A percentile compares a stretch with the other conserved stretches of the same genome.
phyloP scores from a whole-genome alignment of 2,888 invertebrate genomes.

The Torymus aiolomorphi region DNA sequence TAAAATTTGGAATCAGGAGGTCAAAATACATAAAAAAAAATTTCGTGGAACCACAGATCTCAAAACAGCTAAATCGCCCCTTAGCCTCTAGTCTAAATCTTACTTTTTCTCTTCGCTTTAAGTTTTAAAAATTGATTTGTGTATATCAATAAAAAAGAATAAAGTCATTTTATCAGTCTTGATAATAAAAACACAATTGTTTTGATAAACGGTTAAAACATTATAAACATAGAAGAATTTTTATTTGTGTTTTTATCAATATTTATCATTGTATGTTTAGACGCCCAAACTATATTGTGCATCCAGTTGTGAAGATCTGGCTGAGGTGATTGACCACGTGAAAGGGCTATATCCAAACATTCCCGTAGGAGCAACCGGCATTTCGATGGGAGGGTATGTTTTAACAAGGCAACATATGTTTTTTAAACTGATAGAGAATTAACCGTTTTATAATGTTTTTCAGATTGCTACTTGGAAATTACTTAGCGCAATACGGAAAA shows the following conservation, averaged over 20 bases:
- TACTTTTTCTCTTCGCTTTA: too few species aligned
- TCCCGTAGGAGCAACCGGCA: constrained; percentile 86
- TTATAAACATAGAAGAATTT: background rate
- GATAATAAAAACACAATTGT: too few species aligned
- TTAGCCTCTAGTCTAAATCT: too few species aligned
- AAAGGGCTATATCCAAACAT: constrained; percentile 79
- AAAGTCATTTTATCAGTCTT: too few species aligned
- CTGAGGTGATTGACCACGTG: constrained; percentile 84
- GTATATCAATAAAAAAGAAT: too few species aligned
- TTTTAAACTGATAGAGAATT: background rate
- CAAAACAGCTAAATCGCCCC: too few species aligned
- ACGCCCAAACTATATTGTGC: constrained; percentile 91
- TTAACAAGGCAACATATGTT: background rate
- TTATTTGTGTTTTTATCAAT: background rate
- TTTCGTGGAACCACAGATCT: too few species aligned
- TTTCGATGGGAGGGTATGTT: constrained; percentile 87
- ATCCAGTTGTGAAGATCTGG: constrained; percentile 86
- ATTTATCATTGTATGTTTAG: constrained; percentile 70
- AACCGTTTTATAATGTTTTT: background rate
- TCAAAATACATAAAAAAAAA: too few species aligned
- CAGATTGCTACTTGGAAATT: constrained; percentile 82
- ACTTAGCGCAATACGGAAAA: constrained; percentile 81
- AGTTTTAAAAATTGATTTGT: too few species aligned
- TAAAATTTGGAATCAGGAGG: too few species aligned
- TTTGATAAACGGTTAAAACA: too few species aligned